These are phyloP conservation scores for Tangara arthus DNA, from an alignment of 2,797 vertebrate genomes.

Conservation along the genomic window DNA sequence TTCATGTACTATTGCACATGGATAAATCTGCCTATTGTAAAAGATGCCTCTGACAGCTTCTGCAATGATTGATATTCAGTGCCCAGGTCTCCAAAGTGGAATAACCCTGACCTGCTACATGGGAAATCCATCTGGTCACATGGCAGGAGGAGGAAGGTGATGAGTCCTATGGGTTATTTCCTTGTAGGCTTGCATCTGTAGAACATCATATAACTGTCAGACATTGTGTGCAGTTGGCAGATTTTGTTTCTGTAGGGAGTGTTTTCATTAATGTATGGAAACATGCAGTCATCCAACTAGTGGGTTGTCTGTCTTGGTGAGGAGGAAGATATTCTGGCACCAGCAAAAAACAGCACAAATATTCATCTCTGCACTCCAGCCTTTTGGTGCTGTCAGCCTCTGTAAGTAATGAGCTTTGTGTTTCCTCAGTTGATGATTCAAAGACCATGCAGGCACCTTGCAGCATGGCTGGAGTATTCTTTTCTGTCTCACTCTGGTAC, in stretches of 20 bases:
- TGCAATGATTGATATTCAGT: neutral
- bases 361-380: neutral
- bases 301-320: neutral
- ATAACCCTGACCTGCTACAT: neutral
- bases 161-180: neutral
- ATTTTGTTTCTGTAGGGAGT: slow-evolving; percentile 9
- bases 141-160: neutral
- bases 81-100: neutral
- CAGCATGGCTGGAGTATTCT: neutral
- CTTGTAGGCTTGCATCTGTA: neutral
- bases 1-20: neutral
- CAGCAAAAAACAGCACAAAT: neutral
- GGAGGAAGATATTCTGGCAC: neutral
- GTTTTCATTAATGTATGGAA: slow-evolving; percentile 32
- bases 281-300: neutral
- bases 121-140: neutral
- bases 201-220: neutral
- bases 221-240: neutral
- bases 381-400: neutral
- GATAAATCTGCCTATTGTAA: neutral
- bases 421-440: neutral
- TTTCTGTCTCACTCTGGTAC: neutral
- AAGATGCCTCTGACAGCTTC: neutral
- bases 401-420: slow-evolving; percentile 2
- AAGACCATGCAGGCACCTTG: neutral